Evolutionary conservation across 30 jellyfish, hydroid and myxozoan genomes (phyloP), one percentile per base, ranked within the genome.

Genomic region (Chironex yamaguchii): DNA sequence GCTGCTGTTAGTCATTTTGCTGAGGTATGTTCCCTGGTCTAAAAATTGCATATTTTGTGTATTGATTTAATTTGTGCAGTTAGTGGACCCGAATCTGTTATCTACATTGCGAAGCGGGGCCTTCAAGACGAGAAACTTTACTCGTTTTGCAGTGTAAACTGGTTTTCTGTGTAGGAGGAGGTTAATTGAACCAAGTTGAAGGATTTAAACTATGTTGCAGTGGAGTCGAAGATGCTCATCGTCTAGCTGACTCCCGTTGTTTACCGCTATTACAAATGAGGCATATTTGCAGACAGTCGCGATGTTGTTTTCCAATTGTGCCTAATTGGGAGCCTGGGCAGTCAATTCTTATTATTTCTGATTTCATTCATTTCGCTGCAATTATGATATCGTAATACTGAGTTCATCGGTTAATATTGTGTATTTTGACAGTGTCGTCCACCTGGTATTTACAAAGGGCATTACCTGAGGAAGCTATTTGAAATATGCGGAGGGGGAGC

Each of bases 351-450:
- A 4, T 42, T 36, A 27, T n/a, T 36, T 73, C 81, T 17, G 77
- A 2, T 28, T 6, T 50, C 20, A 2, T 3, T 4, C 24, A 1
- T 24, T 53, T 53, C 52, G 17, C 21, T 14, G 87, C 20, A n/a
- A 26, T 4, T 21, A 67, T 23, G 26, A 6, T 13, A 23, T 25
- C 13, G 29, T 49, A 29, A 4, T 36, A 13, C 4, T 4, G 2
- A 74, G n/a, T 74, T 4, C 30, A 26, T 68, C 82, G 11, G 27
- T 36, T 3, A 17, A 28, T 2, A 12, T 20, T 50, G 30, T 26
- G 34, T 29, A 1, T 50, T n/a, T n/a, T n/a, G n/a, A n/a, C n/a
- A 89, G 99, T 78, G 93, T 29, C 97, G 99, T 2, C 97, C 99
- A 4, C 97, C 97, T 2, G 99, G 99, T 9, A 94, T 94, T 36